Evolutionary conservation across 2,797 vertebrate genomes (phyloP), one percentile per base, ranked within the genome.

Genomic region (Rhincodon typus): DNA sequence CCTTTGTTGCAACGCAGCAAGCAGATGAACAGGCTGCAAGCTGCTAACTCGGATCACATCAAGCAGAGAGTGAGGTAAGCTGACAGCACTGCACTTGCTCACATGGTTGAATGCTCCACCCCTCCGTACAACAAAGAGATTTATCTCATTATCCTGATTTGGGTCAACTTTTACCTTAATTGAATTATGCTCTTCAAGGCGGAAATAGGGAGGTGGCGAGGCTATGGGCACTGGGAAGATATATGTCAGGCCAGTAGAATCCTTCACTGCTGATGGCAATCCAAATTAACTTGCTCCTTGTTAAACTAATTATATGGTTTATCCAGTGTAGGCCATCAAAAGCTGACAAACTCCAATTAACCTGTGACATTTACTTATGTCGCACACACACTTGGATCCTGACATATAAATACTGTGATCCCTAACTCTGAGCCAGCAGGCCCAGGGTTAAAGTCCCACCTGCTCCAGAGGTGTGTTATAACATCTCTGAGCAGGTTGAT

Each of bases 131-230:
- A 95, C 70, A 95, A 95, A 95, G 94, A n/a, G 70, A 70, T 50
- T 21, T 30, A 77, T 95, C 94, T 95, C 94, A 95, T 95, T 95
- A 95, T 34, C 77, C 94, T 95, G 94, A 95, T 95, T 95, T 95
- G 67, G 70, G 94, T 95, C 94, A 74, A 72, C 46, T 74, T 95
- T 74, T 95, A 95, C 46, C 66, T 27, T 77, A 95, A 95, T 95
- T 95, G 46, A 95, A 95, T 94, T 94, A 94, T 95, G 74, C 70
- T 77, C 27, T 53, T 53, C 70, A 17, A 95, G 94, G 94, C 42
- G 46, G 30, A 74, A 46, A 53, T 7, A 53, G 70, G 27, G 94
- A 74, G 23, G 27, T 34, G 34, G 53, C 3, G 27, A 15, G 88
- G 27, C 27, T 15, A 30, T 4, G 17, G 23, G 7, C 19, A 30